Base-by-base conservation (phyloP, 1,140 invertebrate genomes). In the Archivesica marissinica region DNA sequence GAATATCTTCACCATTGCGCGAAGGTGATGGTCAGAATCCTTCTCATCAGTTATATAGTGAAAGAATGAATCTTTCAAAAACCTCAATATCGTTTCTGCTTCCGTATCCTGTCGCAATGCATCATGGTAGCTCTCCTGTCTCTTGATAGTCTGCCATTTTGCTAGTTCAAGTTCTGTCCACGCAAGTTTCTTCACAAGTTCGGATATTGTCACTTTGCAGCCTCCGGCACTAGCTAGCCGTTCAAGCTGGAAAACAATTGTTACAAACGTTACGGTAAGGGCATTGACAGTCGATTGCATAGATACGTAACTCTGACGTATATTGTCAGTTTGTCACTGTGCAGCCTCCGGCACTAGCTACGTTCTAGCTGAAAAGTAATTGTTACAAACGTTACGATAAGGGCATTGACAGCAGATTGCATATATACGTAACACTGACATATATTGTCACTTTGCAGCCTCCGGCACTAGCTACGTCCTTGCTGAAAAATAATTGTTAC, bases 61-160 rank as follows among this genome's bases (percentile, higher is more conserved):
- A 56, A 88, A 91, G n/a, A 92, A 89, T 6, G 91, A 87, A 75
- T 92, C 91, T 50, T 90, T 91, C 0, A 92, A 86, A 61, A 92
- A 92, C 9, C 86, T 52, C 20, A 92, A 78, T 20, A 86, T 92
- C 9, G 88, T 90, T n/a, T 89, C 91, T 0, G 91, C 87, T 66
- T 92, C 90, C 25, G 89, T 92, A 80, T 89, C 90, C 39, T 91
- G 92, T 83, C 83, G 79, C 15, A 86, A 80, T 11, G 84, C 87
- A 9, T 80, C 84, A 33, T 90, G 78, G 85, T 92, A 92, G 28
- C 85, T 86, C 59, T 92, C 91, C 23, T 88, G 82, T 6, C 91
- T 87, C 9, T 85, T 84, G 6, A 91, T 59, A 13, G 89, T 87
- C 64, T 92, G 92, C 92, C 92, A 92, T 74, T 91, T 91, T 23